Conservation (phyloP, 2,888 invertebrate genomes). For the Folsomia candida region DNA sequence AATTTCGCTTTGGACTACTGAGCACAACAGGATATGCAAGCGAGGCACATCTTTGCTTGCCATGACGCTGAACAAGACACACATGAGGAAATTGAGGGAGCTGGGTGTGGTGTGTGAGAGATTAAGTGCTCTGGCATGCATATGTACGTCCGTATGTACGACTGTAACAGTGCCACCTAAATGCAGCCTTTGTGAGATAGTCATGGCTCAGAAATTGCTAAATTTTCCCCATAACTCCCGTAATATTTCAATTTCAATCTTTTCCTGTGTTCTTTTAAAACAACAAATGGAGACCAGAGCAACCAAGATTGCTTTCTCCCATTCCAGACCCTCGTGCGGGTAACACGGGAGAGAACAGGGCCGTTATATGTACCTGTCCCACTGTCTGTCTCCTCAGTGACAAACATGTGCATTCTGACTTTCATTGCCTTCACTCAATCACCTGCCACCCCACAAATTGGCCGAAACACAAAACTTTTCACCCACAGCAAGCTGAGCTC, state of each 20-base stretch:
- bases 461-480: not conserved
- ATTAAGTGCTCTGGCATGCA: not conserved
- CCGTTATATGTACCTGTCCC: slow-evolving; percentile 6
- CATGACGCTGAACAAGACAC: not conserved
- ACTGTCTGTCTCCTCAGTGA: no score
- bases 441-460: slow-evolving; percentile 7
- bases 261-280: slow-evolving; percentile 7
- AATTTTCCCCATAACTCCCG: slow-evolving; percentile 17
- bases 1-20: not conserved
- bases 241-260: slow-evolving; percentile 22
- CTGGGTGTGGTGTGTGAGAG: not conserved
- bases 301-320: not conserved
- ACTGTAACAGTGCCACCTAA: not conserved
- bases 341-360: not conserved
- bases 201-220: slow-evolving; percentile 19
- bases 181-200: slow-evolving; percentile 17
- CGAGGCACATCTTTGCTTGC: not conserved
- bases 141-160: no score
- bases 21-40: slow-evolving; percentile 2
- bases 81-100: no score
- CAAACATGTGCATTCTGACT: slow-evolving; percentile 13
- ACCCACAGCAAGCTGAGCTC: not conserved
- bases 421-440: slow-evolving; percentile 15
- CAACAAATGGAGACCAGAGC: not conserved
- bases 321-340: no score